Evolutionary conservation across 2,888 invertebrate species (phyloP).

Genomic region (Coremacera marginata): DNA sequence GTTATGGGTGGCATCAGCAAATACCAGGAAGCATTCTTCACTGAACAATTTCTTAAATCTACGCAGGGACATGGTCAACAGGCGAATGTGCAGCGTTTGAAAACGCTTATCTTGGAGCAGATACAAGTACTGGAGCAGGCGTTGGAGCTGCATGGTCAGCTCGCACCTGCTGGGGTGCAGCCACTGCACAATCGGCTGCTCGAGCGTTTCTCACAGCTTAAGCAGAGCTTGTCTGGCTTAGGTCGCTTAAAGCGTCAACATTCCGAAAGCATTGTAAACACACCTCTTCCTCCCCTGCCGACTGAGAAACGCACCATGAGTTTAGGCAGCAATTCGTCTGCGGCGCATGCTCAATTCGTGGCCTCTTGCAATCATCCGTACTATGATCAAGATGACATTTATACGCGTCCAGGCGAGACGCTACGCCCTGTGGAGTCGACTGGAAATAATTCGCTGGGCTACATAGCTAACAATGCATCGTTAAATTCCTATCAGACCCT

Average conservation of each 20-base stretch:
- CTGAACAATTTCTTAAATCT: slow-evolving; percentile 77
- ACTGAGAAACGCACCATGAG: slow-evolving; percentile 73
- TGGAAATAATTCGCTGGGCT: slow-evolving; percentile 39
- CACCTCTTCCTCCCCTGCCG: slow-evolving; percentile 86
- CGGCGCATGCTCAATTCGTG: not conserved
- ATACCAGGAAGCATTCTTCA: slow-evolving; percentile 95
- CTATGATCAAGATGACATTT: slow-evolving; percentile 77
- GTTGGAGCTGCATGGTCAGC: slow-evolving; percentile 83
- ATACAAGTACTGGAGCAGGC: slow-evolving; percentile 86
- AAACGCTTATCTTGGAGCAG: slow-evolving; percentile 81
- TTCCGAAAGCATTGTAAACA: slow-evolving; percentile 86
- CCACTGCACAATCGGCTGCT: slow-evolving; percentile 90
- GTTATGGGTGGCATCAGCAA: slow-evolving; percentile 96
- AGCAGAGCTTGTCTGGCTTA: slow-evolving; percentile 76
- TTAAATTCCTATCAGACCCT: slow-evolving; percentile 65
- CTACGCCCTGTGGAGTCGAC: slow-evolving; percentile 61
- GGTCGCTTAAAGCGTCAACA: slow-evolving; percentile 78
- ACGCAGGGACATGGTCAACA: slow-evolving; percentile 71
- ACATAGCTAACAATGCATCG: slow-evolving; percentile 19
- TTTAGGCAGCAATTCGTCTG: slow-evolving; percentile 55
- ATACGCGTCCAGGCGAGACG: slow-evolving; percentile 76
- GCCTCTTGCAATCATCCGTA: slow-evolving; percentile 56
- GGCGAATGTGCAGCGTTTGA: slow-evolving; percentile 73
- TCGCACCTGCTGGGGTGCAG: slow-evolving; percentile 90
- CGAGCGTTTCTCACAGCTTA: slow-evolving; percentile 87